These are phyloP conservation scores for Polydrusus tereticollis DNA, from an alignment of 2,888 invertebrate genomes.

Conservation along the genomic window DNA sequence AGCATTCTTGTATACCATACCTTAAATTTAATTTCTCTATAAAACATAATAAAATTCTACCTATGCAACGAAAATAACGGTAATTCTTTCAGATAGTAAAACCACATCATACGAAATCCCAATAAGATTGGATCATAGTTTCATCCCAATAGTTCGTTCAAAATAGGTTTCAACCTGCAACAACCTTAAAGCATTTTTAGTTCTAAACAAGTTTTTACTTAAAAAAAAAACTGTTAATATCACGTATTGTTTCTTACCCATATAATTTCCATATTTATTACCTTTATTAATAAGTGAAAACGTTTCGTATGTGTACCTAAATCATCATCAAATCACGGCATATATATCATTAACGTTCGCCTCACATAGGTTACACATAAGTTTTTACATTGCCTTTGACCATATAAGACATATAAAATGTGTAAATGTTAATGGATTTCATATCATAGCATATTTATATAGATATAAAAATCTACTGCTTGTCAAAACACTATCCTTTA, in stretches of 20 bases:
- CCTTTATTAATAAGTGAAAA: not conserved
- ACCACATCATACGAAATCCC: too few relatives aligned
- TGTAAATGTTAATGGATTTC: constrained; percentile 53
- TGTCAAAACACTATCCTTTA: not conserved
- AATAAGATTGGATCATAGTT: too few relatives aligned
- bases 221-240: not conserved
- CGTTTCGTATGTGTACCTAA: constrained; percentile 11
- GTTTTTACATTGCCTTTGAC: constrained; percentile 64
- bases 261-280: not conserved
- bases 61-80: too few relatives aligned
- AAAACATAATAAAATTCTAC: too few relatives aligned
- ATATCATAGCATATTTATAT: constrained; percentile 33
- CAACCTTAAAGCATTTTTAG: too few relatives aligned
- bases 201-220: not conserved
- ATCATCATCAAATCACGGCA: constrained; percentile 8
- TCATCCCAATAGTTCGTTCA: too few relatives aligned
- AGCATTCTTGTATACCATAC: too few relatives aligned
- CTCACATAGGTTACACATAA: constrained; percentile 8
- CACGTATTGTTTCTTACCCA: not conserved
- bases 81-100: too few relatives aligned
- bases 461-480: not conserved
- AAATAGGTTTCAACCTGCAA: too few relatives aligned
- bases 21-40: too few relatives aligned
- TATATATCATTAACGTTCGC: not conserved
- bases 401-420: constrained; percentile 60